Percentiles rank a stretch among this genome's conserved stretches.
phyloP scores from a whole-genome alignment of 2,113 vertebrate species.

The Suricata suricatta region DNA sequence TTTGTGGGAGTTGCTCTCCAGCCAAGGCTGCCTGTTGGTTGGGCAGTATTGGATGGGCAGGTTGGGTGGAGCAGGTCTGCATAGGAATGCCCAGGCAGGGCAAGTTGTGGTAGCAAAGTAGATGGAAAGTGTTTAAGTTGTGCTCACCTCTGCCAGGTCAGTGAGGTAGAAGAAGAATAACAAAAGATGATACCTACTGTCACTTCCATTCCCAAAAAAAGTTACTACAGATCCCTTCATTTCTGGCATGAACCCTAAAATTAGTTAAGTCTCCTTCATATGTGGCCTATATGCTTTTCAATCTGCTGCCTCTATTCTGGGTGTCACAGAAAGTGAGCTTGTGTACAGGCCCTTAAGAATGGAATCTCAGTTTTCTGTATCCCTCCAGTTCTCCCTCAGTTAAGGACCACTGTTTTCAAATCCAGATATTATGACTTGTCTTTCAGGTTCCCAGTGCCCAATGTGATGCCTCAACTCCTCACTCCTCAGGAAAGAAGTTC shows the following conservation, averaged over 20 bases:
- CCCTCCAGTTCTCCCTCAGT: not conserved
- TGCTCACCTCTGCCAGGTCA: not conserved
- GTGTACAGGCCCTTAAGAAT: not conserved
- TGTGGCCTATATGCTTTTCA: not conserved
- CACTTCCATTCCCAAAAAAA: not conserved
- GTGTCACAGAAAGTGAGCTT: not conserved
- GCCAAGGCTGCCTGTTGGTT: not conserved
- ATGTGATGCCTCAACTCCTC: not conserved
- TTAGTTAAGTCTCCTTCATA: not conserved
- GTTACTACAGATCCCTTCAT: not conserved
- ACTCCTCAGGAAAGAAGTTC: not conserved
- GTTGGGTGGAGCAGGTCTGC: not conserved
- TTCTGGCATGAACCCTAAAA: not conserved
- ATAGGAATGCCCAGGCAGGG: not conserved
- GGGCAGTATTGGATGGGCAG: not conserved
- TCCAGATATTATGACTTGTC: not conserved
- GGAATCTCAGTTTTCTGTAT: not conserved
- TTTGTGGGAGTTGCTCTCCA: not conserved
- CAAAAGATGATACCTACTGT: not conserved
- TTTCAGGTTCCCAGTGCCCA: not conserved
- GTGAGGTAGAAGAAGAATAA: not conserved
- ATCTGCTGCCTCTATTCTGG: not conserved
- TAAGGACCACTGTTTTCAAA: not conserved
- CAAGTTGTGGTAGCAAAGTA: not conserved
- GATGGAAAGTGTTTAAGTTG: not conserved